phyloP scores from a whole-genome alignment of 2,797 vertebrate species.

The Crax fasciolata region DNA sequence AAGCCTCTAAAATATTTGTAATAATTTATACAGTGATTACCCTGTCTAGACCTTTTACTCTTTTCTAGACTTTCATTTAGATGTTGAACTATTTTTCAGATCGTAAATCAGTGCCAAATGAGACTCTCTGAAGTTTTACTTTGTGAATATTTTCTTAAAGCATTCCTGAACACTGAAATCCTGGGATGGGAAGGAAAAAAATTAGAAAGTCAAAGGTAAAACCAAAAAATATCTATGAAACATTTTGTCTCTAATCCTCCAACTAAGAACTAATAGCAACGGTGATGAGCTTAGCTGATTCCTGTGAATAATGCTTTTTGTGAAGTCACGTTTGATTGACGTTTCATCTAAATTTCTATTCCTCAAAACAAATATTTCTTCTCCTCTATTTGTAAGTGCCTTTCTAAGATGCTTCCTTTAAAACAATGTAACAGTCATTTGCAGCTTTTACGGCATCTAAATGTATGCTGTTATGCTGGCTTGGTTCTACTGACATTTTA shows the following conservation, averaged over 20 bases:
- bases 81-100: not conserved
- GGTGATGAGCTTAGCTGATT: conserved; percentile 22
- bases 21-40: conserved; percentile 52
- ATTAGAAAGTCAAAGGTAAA: not conserved
- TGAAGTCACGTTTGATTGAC: conserved; percentile 49
- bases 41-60: conserved; percentile 53
- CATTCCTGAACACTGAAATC: conserved; percentile 52
- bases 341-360: conserved; percentile 51
- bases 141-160: conserved; percentile 31
- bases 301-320: conserved; percentile 4
- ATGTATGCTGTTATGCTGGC: conserved; percentile 52
- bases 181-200: not conserved
- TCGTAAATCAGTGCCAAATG: conserved; percentile 22
- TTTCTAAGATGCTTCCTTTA: conserved; percentile 42
- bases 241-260: conserved; percentile 1
- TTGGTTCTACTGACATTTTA: conserved; percentile 63
- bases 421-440: conserved; percentile 67
- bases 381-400: conserved; percentile 46
- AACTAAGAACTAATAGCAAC: conserved; percentile 8
- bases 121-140: conserved; percentile 29
- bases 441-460: conserved; percentile 65
- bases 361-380: not conserved
- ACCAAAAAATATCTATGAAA: conserved; percentile 41
- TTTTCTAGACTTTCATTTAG: conserved; percentile 50
- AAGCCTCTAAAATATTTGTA: conserved; percentile 64